Base-by-base conservation (phyloP, 2,888 invertebrate species). In the Apamea crenata region DNA sequence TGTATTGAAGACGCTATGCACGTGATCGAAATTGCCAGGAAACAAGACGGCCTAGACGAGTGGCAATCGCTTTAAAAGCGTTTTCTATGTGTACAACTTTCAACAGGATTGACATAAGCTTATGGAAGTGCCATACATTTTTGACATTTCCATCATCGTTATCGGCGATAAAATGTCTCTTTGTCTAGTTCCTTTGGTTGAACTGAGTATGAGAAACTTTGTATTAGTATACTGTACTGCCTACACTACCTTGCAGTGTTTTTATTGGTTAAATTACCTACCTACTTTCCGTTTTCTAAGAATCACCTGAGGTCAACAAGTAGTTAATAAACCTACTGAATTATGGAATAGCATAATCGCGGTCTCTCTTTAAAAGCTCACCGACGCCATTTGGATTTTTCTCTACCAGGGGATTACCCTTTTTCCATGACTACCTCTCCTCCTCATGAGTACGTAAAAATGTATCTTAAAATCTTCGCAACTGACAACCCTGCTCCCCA, bases 401-500 rank as follows among this genome's bases (percentile, higher is more conserved):
- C 32, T 25, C 12, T 44, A 44, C 25, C 56, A 2, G 14, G 53
- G 29, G 2, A 14, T 56, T 14, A 10, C 0, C 0, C 16, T 18
- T 29, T 25, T 29, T 56, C 5, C 2, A 8, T 40, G 16, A 21
- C 21, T n/a, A 5, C 0, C 6, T 32, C 53, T 47, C 16, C 18
- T 8, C 5, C 36, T 36, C 36, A 36, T 36, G 6, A 40, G 3
- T 10, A 16, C 21, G 1, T 50, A 18, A 18, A 36, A 70, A 18
- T 18, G 7, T 47, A 36, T 36, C 0, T 16, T 59, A 21, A 36
- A 29, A 0, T 44, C 5, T 44, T 36, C 5, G 32, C 7, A 18
- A 10, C 53, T 8, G 68, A 32, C 87, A 84, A 3, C 81, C 80
- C 87, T 84, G 67, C 29, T 50, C 14, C 61, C 44, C 73, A 85